phyloP scores from a whole-genome alignment of 2,797 vertebrate species.

The Clamator glandarius region DNA sequence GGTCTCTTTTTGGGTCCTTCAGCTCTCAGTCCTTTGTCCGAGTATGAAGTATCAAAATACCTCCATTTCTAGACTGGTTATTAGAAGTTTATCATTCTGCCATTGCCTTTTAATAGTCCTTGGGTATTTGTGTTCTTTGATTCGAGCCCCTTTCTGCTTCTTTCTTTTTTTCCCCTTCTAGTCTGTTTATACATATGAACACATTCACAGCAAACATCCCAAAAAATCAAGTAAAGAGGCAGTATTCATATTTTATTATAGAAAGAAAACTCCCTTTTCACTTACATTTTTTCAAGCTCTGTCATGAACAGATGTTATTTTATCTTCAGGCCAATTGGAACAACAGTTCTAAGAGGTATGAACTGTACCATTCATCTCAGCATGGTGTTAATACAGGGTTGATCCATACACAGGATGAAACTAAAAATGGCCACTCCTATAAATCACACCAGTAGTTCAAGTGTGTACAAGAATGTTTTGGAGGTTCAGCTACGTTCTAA shows the following conservation, averaged over 20 bases:
- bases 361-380: background rate
- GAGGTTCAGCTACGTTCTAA: background rate
- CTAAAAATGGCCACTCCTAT: background rate
- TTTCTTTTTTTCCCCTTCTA: background rate
- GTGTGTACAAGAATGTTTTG: background rate
- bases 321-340: conserved; percentile 21
- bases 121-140: background rate
- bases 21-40: background rate
- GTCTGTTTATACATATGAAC: background rate
- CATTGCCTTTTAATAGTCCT: background rate
- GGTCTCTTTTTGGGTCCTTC: background rate
- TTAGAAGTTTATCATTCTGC: background rate
- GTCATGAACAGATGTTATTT: conserved; percentile 1
- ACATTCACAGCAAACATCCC: background rate
- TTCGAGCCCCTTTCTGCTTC: background rate
- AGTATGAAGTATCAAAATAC: background rate
- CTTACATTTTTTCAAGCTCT: background rate
- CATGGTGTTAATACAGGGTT: background rate
- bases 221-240: background rate
- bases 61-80: background rate
- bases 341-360: background rate
- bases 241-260: background rate
- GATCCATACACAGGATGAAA: background rate
- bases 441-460: conserved; percentile 23
- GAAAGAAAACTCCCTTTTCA: background rate